Evolutionary conservation across 92 coral and sea anemone genomes (phyloP), one percentile per base, ranked within the genome.

Genomic region (Parazoanthus darwini): DNA sequence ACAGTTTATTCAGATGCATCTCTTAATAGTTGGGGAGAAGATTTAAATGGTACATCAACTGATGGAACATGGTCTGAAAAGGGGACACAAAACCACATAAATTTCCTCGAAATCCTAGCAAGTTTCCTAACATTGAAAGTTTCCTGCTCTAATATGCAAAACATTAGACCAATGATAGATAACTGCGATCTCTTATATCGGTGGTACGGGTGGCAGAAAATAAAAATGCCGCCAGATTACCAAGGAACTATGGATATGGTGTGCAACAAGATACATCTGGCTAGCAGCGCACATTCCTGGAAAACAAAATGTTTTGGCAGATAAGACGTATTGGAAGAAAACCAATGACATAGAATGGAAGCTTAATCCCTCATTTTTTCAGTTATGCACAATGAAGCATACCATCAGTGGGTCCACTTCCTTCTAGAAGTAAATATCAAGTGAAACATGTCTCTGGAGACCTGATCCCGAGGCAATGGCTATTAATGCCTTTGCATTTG

Each of bases 211-310:
- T 0, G 91, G 85, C 10, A 91, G 74, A 59, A 78, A 90, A 14
- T 58, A 70, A 9, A 37, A 78, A 81, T 89, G 93, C 56, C 88
- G 90, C 43, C 74, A 72, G 75, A 82, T 73, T 39, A 88, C 93
- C 51, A 80, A 78, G 39, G 71, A 90, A 35, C 67, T 89, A 29
- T 92, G 92, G 97, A 39, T 23, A 33, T 94, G 92, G 95, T 89
- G 94, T 78, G 77, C 86, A 38, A n/a, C 81, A 13, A 80, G 81
- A 14, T 35, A 51, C 25, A 78, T 94, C 33, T 91, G 89, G 88
- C 37, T 89, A 29, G 94, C 95, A 66, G 86, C 18, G 14, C 91
- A 91, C 72, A 91, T 93, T 16, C 94, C 94, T n/a, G 94, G 92
- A 8, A 90, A 89, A 72, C 68, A 56, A 58, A 94, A 91, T 86